Evolutionary conservation across 1,140 invertebrate genomes (phyloP).

Genomic region (Drosophila dunni): DNA sequence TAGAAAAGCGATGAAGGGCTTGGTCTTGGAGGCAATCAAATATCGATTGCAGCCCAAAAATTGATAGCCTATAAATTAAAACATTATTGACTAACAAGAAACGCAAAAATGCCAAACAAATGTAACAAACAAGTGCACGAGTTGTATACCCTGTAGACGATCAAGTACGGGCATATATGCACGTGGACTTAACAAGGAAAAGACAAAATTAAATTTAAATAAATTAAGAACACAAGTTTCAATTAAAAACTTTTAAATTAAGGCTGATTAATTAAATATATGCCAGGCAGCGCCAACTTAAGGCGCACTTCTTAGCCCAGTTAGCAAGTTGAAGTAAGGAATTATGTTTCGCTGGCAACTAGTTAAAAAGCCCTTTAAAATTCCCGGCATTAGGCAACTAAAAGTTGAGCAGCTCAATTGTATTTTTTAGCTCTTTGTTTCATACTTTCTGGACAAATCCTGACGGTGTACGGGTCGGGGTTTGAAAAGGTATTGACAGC

Average conservation of each 20-base stretch:
- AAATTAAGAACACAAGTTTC: neutral
- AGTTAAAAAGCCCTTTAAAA: too few species aligned
- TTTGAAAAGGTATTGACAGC: conserved; percentile 47
- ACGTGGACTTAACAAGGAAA: neutral
- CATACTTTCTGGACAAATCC: neutral
- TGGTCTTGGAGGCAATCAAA: conserved; percentile 32
- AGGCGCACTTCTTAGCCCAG: too few species aligned
- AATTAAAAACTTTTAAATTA: too few species aligned
- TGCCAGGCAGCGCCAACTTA: too few species aligned
- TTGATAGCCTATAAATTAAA: conserved; percentile 75
- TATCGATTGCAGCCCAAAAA: conserved; percentile 24
- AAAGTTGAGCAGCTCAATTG: neutral
- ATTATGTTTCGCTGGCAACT: too few species aligned
- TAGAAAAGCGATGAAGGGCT: neutral
- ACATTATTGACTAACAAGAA: conserved; percentile 50
- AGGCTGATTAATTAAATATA: too few species aligned
- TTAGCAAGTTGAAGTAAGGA: too few species aligned
- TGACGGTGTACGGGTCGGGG: neutral
- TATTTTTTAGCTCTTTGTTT: neutral
- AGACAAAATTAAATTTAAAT: neutral
- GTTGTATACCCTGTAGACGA: neutral
- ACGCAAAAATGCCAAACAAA: neutral
- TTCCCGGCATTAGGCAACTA: too few species aligned
- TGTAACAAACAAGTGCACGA: conserved; percentile 3
- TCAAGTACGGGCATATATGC: neutral